Evolutionary conservation across 2,797 vertebrate genomes (phyloP).

Genomic region (Protosalanx chinensis): DNA sequence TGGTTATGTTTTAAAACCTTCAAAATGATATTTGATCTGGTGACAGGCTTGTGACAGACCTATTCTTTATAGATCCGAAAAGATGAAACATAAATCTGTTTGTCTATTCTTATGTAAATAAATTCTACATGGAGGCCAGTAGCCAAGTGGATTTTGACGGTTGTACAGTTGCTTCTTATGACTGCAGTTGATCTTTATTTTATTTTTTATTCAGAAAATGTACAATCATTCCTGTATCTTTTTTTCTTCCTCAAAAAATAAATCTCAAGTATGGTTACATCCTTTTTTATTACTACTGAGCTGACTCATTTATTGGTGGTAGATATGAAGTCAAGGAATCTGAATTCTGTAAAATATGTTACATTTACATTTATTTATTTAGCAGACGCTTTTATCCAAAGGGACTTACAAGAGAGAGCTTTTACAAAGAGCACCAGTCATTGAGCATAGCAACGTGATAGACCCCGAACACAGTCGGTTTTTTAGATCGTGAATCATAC

Average conservation of each 20-base stretch:
- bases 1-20: no score
- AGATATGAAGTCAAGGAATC: neutral
- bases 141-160: slow-evolving; percentile 1
- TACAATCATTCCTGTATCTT: slow-evolving; percentile 38
- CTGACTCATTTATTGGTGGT: slow-evolving; percentile 10
- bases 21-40: no score
- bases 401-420: no score
- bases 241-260: slow-evolving; percentile 56
- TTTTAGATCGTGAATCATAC: no score
- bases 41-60: neutral
- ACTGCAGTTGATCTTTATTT: slow-evolving; percentile 32
- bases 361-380: no score
- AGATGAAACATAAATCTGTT: neutral
- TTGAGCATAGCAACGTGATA: no score
- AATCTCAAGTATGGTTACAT: slow-evolving; percentile 39
- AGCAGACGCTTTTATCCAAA: no score
- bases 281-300: slow-evolving; percentile 43
- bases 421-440: no score
- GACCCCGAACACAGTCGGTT: no score
- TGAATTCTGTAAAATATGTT: no score
- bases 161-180: slow-evolving; percentile 27
- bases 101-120: slow-evolving; percentile 43
- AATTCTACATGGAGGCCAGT: slow-evolving; percentile 19
- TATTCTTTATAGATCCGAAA: slow-evolving; percentile 34
- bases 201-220: slow-evolving; percentile 38